Conservation (phyloP, 2,888 invertebrate genomes). For the Hirtodrosophila histrioides region DNA sequence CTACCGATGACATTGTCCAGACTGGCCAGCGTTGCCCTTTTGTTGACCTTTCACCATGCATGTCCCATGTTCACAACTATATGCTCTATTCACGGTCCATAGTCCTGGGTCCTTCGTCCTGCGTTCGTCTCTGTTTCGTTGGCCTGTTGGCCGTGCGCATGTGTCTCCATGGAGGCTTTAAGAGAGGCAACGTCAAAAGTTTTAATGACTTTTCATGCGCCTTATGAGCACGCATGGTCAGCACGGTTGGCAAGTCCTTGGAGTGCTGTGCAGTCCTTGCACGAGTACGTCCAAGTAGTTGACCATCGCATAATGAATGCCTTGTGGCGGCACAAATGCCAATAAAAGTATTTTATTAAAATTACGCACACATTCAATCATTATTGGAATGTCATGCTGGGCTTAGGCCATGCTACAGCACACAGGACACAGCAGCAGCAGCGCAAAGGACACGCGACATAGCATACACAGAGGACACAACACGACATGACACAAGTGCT, state of each 20-base stretch:
- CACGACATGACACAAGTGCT: conserved; percentile 36
- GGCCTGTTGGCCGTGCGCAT: conserved; percentile 15
- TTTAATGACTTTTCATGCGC: conserved; percentile 75
- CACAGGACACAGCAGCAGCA: neutral
- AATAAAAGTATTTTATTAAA: conserved; percentile 80
- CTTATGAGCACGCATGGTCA: conserved; percentile 45
- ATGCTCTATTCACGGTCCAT: neutral
- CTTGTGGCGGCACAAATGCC: conserved; percentile 70
- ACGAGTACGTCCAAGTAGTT: conserved; percentile 8
- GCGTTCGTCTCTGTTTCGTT: neutral
- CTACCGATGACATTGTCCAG: conserved; percentile 43
- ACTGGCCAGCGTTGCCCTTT: conserved; percentile 55
- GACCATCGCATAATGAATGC: conserved; percentile 40
- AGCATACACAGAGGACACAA: conserved; percentile 13
- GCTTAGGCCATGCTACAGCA: conserved; percentile 34
- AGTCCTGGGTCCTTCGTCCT: conserved; percentile 3
- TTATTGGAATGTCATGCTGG: conserved; percentile 74
- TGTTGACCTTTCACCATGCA: conserved; percentile 61
- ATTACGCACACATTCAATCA: conserved; percentile 80
- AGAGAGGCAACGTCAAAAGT: conserved; percentile 58
- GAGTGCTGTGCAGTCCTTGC: conserved; percentile 25
- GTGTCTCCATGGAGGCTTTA: conserved; percentile 43
- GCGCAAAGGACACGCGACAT: neutral
- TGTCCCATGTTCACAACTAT: neutral
- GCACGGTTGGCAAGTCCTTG: conserved; percentile 15